Evolutionary conservation across 2,888 invertebrate genomes (phyloP).

Genomic region (Pegoplata infirma): DNA sequence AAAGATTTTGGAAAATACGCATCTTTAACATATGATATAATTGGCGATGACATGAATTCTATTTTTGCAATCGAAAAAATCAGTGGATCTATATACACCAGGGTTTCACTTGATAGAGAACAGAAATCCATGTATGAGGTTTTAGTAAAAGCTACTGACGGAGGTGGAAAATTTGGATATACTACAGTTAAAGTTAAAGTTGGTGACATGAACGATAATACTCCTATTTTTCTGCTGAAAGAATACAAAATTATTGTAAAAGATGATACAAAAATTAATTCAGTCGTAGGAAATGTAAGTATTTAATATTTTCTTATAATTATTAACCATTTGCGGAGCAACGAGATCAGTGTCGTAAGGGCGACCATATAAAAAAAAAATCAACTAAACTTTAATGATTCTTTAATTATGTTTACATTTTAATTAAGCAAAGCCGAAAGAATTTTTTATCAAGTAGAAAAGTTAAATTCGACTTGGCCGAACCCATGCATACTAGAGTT

Average conservation of each 20-base stretch:
- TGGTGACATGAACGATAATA: slow-evolving; percentile 90
- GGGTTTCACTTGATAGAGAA: slow-evolving; percentile 87
- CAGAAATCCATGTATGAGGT: slow-evolving; percentile 84
- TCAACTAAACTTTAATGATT: too few relatives aligned
- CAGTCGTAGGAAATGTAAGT: slow-evolving; percentile 81
- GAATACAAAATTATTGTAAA: slow-evolving; percentile 88
- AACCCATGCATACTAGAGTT: too few relatives aligned
- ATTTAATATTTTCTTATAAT: not conserved
- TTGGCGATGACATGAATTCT: slow-evolving; percentile 85
- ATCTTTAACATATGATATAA: slow-evolving; percentile 86
- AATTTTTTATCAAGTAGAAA: too few relatives aligned
- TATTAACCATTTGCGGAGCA: too few relatives aligned
- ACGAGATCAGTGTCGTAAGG: too few relatives aligned
- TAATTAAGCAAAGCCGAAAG: too few relatives aligned
- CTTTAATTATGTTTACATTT: too few relatives aligned
- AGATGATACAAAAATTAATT: slow-evolving; percentile 80
- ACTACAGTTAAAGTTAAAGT: slow-evolving; percentile 88
- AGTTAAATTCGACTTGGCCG: too few relatives aligned
- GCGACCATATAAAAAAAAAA: too few relatives aligned
- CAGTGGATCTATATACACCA: slow-evolving; percentile 85
- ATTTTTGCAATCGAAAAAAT: slow-evolving; percentile 85
- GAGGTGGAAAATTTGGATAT: slow-evolving; percentile 87
- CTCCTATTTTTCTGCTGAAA: slow-evolving; percentile 86
- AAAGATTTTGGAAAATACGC: slow-evolving; percentile 89
- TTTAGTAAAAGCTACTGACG: slow-evolving; percentile 89